phyloP scores from a whole-genome alignment of 2,888 invertebrate genomes.

The Ectemnius continuus region DNA sequence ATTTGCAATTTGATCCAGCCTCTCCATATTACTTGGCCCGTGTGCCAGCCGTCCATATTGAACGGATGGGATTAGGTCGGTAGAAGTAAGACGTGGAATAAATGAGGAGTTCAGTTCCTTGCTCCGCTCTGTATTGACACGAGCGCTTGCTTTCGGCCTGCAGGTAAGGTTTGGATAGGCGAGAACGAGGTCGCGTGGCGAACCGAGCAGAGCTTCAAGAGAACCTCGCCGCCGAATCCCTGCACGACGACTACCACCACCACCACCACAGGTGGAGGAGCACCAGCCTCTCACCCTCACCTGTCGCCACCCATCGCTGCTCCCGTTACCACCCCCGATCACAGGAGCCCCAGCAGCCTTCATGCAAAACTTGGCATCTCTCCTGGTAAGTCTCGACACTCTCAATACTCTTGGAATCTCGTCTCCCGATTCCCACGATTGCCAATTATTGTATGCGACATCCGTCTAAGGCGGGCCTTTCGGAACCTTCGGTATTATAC shows the following conservation, averaged over 20 bases:
- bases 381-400: constrained; percentile 67
- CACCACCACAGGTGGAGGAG: constrained; percentile 68
- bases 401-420: background rate
- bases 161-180: constrained; percentile 75
- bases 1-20: constrained; percentile 53
- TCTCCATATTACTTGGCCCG: constrained; percentile 4
- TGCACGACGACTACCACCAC: constrained; percentile 66
- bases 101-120: too few relatives aligned
- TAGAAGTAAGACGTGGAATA: background rate
- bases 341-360: constrained; percentile 71
- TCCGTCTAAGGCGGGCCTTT: background rate
- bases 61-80: background rate
- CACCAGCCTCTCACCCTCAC: constrained; percentile 69
- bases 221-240: constrained; percentile 69
- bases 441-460: constrained; percentile 1
- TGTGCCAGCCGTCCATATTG: background rate
- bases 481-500: background rate
- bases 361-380: constrained; percentile 74
- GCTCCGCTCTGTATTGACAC: too few relatives aligned
- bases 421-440: background rate
- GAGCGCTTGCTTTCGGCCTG: background rate
- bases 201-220: constrained; percentile 72
- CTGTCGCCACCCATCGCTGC: constrained; percentile 73
- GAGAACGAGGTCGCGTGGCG: constrained; percentile 75
- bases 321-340: constrained; percentile 72